phyloP scores from a whole-genome alignment of 2,888 invertebrate species.

The Phengaris arion region DNA sequence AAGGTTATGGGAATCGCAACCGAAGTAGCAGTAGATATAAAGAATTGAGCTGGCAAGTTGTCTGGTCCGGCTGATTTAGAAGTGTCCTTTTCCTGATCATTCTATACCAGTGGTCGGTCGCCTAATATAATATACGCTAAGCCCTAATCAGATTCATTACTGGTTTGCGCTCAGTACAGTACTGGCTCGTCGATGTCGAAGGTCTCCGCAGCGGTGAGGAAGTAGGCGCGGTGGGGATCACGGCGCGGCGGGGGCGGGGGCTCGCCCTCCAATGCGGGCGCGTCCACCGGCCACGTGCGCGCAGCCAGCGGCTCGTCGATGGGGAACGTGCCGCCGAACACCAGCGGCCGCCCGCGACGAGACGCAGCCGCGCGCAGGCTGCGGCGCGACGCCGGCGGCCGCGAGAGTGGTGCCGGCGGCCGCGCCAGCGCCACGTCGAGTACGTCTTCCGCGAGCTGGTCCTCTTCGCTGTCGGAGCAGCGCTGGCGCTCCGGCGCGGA shows the following conservation, averaged over 20 bases:
- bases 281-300: conserved; percentile 74
- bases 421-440: conserved; percentile 39
- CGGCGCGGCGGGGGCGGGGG: conserved; percentile 38
- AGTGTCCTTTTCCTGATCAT: too few relatives aligned
- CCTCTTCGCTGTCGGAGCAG: conserved; percentile 21
- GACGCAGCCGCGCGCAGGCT: conserved; percentile 82
- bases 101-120: too few relatives aligned
- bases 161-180: conserved; percentile 38
- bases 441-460: conserved; percentile 32
- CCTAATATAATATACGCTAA: too few relatives aligned
- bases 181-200: conserved; percentile 80
- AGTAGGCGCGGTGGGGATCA: conserved; percentile 48
- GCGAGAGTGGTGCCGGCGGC: conserved; percentile 53
- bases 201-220: conserved; percentile 72
- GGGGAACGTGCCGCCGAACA: conserved; percentile 92
- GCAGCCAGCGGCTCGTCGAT: conserved; percentile 82
- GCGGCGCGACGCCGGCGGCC: conserved; percentile 65
- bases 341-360: conserved; percentile 83
- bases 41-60: too few relatives aligned
- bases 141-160: too few relatives aligned
- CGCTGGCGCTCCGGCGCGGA: conserved; percentile 35
- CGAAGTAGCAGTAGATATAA: too few relatives aligned
- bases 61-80: too few relatives aligned
- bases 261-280: conserved; percentile 52
- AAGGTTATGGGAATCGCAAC: too few relatives aligned